Evolutionary conservation across 2,113 vertebrate genomes (phyloP), one percentile per base, ranked within the genome.

Genomic region (Apeltes quadracus): DNA sequence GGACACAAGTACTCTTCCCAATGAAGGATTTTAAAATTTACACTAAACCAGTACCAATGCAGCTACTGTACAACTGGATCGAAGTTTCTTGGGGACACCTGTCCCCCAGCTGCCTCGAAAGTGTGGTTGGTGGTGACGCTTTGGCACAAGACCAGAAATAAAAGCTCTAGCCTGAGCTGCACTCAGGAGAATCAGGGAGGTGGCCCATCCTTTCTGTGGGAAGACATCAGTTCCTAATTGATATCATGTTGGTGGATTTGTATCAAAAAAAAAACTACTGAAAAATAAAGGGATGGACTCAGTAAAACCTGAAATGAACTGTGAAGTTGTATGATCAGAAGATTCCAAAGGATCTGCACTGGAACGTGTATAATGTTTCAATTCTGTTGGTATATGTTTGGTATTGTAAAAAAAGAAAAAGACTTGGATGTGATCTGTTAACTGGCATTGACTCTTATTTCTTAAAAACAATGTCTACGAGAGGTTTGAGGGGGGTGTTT

Each of bases 301-400:
- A 14, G 73, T 75, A 62, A 83, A 53, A 87, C 63, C 74, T 83
- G 72, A 86, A 86, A 54, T 63, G 90, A 91, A 92, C 88, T 90
- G 92, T 82, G 87, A 94, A 90, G 94, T 93, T 92, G 94, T 95
- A 95, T 94, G 90, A 95, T 95, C 89, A 93, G 94, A 93, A 93
- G 93, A 94, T 94, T 95, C 94, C 88, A 92, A 95, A 94, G 90
- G 61, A 87, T 93, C 94, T 90, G 91, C 92, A 92, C 92, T 58
- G 87, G 91, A 93, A 93, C 94, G 91, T 96, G 95, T 93, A 94
- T 93, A 96, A 93, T 94, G 92, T 93, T 93, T 94, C 93, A 94
- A 95, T 93, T 89, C 72, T 89, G 92, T 90, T 75, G 91, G 93
- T 93, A 72, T 81, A 77, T 87, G 82, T 85, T 90, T 89, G 83